A percentile compares a stretch with the other conserved stretches of the same genome.
Conservation (phyloP, 2,888 invertebrate genomes). For the Caenorhabditis virilis region DNA sequence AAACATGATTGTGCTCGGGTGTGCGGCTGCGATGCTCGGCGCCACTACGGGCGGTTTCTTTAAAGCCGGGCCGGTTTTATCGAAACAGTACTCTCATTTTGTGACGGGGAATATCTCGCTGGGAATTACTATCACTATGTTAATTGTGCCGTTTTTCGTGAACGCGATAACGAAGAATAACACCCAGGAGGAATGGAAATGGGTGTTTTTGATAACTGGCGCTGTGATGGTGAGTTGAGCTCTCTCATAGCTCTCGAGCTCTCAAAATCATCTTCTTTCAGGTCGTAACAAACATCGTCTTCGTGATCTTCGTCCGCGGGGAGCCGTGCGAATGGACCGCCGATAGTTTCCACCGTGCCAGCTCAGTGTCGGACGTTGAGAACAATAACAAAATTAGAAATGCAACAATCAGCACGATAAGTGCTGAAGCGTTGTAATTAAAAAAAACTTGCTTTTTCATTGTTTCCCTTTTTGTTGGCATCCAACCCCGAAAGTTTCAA, state of each 20-base stretch:
- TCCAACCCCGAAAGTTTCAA: too few species aligned
- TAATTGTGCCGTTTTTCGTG: constrained; percentile 60
- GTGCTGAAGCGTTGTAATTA: constrained; percentile 18
- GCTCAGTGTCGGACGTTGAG: constrained; percentile 33
- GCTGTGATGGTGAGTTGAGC: constrained; percentile 46
- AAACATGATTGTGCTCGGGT: constrained; percentile 49
- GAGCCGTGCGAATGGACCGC: constrained; percentile 60
- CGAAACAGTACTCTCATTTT: constrained; percentile 66
- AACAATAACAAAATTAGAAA: constrained; percentile 1
- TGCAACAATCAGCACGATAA: constrained; percentile 13
- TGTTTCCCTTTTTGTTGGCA: too few species aligned
- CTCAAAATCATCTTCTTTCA: constrained; percentile 15
- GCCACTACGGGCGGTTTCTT: constrained; percentile 65
- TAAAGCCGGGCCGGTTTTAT: constrained; percentile 63
- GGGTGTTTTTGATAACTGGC: constrained; percentile 52
- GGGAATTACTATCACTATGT: constrained; percentile 63
- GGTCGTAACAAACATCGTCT: constrained; percentile 55
- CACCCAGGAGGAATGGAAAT: constrained; percentile 61
- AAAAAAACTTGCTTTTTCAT: too few species aligned
- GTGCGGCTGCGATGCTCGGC: constrained; percentile 53
- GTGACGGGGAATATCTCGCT: constrained; percentile 67
- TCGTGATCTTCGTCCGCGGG: constrained; percentile 55
- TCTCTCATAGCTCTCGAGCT: not conserved
- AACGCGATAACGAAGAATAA: constrained; percentile 55
- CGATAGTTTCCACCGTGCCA: constrained; percentile 33